Percentiles rank a stretch among this genome's conserved stretches.
Conservation (phyloP, 2,888 invertebrate genomes). For the Drosophila affinis region DNA sequence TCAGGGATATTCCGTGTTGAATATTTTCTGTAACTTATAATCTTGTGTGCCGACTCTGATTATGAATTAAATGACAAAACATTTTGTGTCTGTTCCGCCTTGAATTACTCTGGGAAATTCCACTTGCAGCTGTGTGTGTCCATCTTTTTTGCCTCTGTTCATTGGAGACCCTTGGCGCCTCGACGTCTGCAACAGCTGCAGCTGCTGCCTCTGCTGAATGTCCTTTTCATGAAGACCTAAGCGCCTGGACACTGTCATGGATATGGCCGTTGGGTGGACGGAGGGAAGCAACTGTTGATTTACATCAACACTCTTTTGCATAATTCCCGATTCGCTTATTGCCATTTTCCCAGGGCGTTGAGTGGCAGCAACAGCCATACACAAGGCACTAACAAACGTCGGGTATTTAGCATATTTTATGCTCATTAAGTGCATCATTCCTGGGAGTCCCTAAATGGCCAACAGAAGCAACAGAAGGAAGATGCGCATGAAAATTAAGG, state of each 20-base stretch:
- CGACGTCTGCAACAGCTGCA: not conserved
- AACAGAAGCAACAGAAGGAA: constrained; percentile 28
- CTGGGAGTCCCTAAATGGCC: constrained; percentile 51
- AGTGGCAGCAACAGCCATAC: constrained; percentile 4
- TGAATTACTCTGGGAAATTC: not conserved
- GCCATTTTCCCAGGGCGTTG: constrained; percentile 1
- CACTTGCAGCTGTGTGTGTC: not conserved
- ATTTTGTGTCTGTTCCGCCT: not conserved
- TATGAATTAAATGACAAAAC: not conserved
- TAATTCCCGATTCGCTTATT: constrained; percentile 12
- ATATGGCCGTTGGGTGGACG: constrained; percentile 12
- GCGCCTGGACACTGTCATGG: constrained; percentile 5
- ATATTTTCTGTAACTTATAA: not conserved
- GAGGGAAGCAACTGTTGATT: constrained; percentile 17
- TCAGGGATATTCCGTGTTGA: not conserved
- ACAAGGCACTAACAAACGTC: constrained; percentile 40
- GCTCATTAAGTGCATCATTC: constrained; percentile 66
- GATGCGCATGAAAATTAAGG: constrained; percentile 3
- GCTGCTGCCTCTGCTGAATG: not conserved
- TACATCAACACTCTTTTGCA: constrained; percentile 20
- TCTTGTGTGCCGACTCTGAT: not conserved
- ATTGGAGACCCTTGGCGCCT: not conserved
- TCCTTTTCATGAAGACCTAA: constrained; percentile 4
- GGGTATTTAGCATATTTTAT: constrained; percentile 68
- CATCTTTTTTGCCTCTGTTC: too few species aligned